A percentile compares a stretch with the other conserved stretches of the same genome.
phyloP scores from a whole-genome alignment of 37 sponge, comb jelly and placozoan genomes.

The Spongia lamella region DNA sequence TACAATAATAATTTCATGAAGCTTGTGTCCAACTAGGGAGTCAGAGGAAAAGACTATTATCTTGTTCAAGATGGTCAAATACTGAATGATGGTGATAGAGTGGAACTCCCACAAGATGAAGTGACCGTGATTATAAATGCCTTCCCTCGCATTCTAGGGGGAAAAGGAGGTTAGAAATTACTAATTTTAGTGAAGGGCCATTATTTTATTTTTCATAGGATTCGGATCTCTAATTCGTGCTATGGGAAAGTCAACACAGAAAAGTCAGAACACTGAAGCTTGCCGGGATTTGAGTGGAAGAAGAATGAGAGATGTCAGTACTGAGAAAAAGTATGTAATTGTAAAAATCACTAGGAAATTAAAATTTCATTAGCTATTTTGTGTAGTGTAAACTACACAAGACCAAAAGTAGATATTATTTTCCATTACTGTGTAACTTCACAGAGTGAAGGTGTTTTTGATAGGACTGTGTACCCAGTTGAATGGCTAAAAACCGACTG shows the following conservation, averaged over 20 bases:
- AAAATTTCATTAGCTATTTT: no score
- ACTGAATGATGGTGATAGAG: constrained; percentile 39
- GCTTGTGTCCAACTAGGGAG: not conserved
- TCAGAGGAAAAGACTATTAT: constrained; percentile 7
- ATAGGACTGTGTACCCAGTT: no score
- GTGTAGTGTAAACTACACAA: no score
- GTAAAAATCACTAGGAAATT: no score
- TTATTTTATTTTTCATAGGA: constrained; percentile 47
- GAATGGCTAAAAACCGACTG: no score
- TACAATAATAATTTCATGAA: no score
- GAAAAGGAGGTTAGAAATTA: constrained; percentile 75
- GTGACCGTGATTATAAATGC: constrained; percentile 25
- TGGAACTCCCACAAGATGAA: not conserved
- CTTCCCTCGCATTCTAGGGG: constrained; percentile 55
- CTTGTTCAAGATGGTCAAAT: constrained; percentile 33
- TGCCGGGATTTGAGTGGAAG: constrained; percentile 96
- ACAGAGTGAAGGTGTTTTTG: no score
- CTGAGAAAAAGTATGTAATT: constrained; percentile 80
- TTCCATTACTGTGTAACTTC: no score
- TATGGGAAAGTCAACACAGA: constrained; percentile 86
- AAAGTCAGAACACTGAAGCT: constrained; percentile 85
- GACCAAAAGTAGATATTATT: no score
- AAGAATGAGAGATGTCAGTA: constrained; percentile 88
- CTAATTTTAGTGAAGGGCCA: not conserved
- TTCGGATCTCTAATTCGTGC: constrained; percentile 98